A percentile compares a stretch with the other conserved stretches of the same genome.
Conservation (phyloP, 2,113 vertebrate species). For the Coturnix japonica region DNA sequence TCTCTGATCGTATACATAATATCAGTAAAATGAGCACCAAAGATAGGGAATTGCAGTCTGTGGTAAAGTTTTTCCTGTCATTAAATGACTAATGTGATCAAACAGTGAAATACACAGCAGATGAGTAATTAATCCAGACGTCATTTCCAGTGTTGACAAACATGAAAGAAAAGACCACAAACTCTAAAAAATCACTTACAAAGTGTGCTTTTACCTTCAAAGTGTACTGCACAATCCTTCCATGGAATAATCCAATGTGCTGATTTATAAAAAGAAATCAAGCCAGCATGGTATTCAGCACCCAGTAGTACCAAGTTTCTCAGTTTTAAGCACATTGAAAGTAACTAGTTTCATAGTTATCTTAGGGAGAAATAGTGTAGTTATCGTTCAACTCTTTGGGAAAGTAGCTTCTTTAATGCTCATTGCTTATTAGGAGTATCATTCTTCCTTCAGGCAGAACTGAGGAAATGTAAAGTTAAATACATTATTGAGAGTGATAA, state of each 20-base stretch:
- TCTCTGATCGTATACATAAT: background rate
- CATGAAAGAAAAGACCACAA: background rate
- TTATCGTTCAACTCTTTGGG: constrained; percentile 72
- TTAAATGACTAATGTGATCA: constrained; percentile 38
- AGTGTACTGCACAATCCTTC: background rate
- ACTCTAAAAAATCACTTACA: background rate
- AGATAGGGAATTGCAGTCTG: constrained; percentile 9
- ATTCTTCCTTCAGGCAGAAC: constrained; percentile 71
- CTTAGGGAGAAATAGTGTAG: constrained; percentile 70
- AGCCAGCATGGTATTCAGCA: constrained; percentile 28
- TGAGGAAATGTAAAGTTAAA: constrained; percentile 67
- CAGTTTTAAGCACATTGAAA: background rate
- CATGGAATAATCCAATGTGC: background rate
- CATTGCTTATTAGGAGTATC: constrained; percentile 72
- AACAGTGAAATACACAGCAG: constrained; percentile 40
- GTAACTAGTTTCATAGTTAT: constrained; percentile 58
- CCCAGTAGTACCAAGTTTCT: background rate
- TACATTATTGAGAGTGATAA: constrained; percentile 66
- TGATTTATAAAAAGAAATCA: background rate
- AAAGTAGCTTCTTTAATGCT: constrained; percentile 74
- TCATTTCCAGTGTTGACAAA: constrained; percentile 28
- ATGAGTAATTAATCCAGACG: constrained; percentile 69
- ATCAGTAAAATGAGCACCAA: constrained; percentile 2
- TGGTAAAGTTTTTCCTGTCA: constrained; percentile 31
- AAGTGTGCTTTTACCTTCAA: constrained; percentile 9